A percentile compares a stretch with the other conserved stretches of the same genome.
Conservation (phyloP, 2,113 vertebrate species). For the Lipophrys pholis region DNA sequence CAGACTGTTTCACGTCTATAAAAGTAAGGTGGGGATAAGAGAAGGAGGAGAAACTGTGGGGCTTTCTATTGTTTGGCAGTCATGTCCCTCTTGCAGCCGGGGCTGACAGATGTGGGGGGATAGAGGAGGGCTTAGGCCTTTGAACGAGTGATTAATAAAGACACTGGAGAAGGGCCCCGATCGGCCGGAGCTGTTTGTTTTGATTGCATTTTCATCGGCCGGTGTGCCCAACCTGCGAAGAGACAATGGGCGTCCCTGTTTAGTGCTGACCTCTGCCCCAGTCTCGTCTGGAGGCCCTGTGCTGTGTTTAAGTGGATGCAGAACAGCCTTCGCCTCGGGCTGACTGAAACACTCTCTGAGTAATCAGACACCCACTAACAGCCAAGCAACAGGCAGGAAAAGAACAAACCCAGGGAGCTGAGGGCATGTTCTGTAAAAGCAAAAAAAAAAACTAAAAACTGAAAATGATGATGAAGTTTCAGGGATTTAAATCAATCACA, state of each 20-base stretch:
- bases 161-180: constrained; percentile 79
- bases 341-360: constrained; percentile 73
- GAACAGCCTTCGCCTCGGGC: constrained; percentile 82
- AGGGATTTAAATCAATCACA: neutral
- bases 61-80: constrained; percentile 81
- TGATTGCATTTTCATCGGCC: constrained; percentile 86
- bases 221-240: constrained; percentile 82
- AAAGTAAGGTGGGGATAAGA: constrained; percentile 57
- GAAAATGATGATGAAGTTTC: neutral
- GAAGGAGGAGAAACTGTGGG: constrained; percentile 67
- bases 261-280: constrained; percentile 81
- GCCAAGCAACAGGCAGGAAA: constrained; percentile 49
- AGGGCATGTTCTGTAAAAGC: neutral
- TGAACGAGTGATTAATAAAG: constrained; percentile 85
- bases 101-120: constrained; percentile 72
- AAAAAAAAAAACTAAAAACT: neutral
- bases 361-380: constrained; percentile 78
- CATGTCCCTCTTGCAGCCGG: constrained; percentile 76
- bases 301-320: constrained; percentile 82
- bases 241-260: constrained; percentile 83
- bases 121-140: constrained; percentile 68
- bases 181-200: constrained; percentile 83
- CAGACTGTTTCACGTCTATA: constrained; percentile 58
- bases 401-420: constrained; percentile 12
- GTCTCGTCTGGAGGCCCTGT: constrained; percentile 79